These are phyloP conservation scores for Parazoanthus darwini DNA, from an alignment of 92 coral and sea anemone species.

Conservation along the genomic window DNA sequence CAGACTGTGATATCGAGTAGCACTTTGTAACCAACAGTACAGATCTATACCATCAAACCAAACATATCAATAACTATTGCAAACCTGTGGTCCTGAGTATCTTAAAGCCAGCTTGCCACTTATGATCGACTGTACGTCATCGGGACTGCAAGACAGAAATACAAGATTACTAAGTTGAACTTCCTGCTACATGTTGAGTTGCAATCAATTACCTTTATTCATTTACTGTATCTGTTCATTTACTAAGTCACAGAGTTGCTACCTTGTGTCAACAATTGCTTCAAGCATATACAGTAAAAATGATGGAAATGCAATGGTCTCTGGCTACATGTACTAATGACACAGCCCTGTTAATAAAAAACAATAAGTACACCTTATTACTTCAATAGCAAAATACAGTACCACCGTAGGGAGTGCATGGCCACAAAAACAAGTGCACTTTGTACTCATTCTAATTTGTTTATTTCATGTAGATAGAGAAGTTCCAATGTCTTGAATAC, in stretches of 20 bases:
- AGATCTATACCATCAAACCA: neutral
- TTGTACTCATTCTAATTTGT: too few species aligned
- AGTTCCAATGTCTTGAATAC: too few species aligned
- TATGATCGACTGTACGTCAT: conserved; percentile 97
- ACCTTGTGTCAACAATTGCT: too few species aligned
- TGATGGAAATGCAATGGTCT: too few species aligned
- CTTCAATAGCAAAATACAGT: too few species aligned
- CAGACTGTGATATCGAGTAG: neutral
- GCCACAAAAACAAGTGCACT: too few species aligned
- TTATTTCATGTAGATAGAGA: too few species aligned
- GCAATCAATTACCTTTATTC: neutral
- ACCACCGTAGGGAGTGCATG: too few species aligned
- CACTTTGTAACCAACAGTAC: neutral
- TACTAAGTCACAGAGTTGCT: neutral
- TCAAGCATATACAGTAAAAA: neutral
- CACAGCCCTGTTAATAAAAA: too few species aligned
- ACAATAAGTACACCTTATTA: too few species aligned
- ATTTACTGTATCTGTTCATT: too few species aligned
- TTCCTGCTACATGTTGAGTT: neutral
- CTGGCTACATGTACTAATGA: too few species aligned
- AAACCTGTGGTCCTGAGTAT: conserved; percentile 95
- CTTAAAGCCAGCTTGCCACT: conserved; percentile 93
- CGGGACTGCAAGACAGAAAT: conserved; percentile 70
- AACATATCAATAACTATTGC: neutral
- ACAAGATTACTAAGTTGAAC: neutral